These are phyloP conservation scores for Aythya fuligula DNA, from an alignment of 2,797 vertebrate species.

Conservation along the genomic window DNA sequence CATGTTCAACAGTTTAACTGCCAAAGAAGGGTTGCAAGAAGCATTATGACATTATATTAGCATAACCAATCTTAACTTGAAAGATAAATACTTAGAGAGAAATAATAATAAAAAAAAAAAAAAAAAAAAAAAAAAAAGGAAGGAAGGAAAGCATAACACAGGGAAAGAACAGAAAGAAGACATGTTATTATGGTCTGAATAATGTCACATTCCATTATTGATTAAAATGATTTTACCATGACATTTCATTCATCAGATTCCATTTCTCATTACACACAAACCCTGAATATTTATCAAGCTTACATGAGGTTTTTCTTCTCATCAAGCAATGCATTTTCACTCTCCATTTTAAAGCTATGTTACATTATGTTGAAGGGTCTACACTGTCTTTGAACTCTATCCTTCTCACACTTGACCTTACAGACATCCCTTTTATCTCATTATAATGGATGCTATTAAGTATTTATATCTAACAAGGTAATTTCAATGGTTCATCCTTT, in stretches of 20 bases:
- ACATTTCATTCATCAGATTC: constrained; percentile 71
- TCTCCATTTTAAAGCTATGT: constrained; percentile 5
- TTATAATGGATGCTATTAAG: constrained; percentile 53
- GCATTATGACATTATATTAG: neutral
- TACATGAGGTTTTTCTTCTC: constrained; percentile 55
- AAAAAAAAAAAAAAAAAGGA: neutral
- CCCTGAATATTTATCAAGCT: constrained; percentile 54
- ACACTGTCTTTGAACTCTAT: constrained; percentile 46
- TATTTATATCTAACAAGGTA: constrained; percentile 66
- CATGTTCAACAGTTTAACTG: neutral
- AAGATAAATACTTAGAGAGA: neutral
- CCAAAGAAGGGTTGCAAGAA: neutral
- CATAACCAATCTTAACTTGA: constrained; percentile 12
- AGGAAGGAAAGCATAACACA: neutral
- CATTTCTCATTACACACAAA: constrained; percentile 61
- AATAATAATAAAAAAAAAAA: too few species aligned
- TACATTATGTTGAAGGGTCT: constrained; percentile 48
- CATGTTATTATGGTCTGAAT: constrained; percentile 40
- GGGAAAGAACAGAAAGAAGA: constrained; percentile 22
- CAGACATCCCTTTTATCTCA: constrained; percentile 63
- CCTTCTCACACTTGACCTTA: constrained; percentile 61
- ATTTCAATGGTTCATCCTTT: constrained; percentile 53
- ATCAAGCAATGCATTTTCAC: constrained; percentile 23
- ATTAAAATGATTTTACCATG: constrained; percentile 68
- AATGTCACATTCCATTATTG: constrained; percentile 67